phyloP scores from a whole-genome alignment of 2,797 vertebrate genomes.

The Caiman crocodilus region DNA sequence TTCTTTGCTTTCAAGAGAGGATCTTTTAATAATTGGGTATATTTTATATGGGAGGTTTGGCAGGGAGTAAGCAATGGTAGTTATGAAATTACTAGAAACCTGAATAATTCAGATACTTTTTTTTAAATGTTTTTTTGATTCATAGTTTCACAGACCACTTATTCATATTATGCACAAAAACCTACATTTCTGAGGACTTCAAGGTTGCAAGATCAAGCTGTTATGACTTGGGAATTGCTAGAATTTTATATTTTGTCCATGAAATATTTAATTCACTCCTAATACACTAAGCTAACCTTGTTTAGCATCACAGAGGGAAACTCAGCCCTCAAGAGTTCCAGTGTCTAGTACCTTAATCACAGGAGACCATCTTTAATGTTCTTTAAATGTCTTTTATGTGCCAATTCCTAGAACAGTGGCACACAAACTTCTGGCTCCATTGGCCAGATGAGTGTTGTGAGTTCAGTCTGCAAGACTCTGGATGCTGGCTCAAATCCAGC shows the following conservation, averaged over 20 bases:
- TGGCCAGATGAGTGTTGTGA: not conserved
- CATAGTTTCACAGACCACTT: too few relatives aligned
- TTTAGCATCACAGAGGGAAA: not conserved
- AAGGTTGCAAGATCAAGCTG: not conserved
- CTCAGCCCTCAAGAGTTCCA: not conserved
- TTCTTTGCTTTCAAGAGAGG: not conserved
- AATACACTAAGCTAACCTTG: not conserved
- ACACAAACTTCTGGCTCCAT: too few relatives aligned
- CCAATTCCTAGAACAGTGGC: too few relatives aligned
- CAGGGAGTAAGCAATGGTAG: not conserved
- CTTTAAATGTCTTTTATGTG: not conserved
- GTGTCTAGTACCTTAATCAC: not conserved
- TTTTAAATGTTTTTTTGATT: too few relatives aligned
- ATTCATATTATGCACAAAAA: not conserved
- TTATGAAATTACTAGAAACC: not conserved
- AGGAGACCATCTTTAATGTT: not conserved
- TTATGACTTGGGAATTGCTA: not conserved
- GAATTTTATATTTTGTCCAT: not conserved
- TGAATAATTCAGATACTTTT: not conserved
- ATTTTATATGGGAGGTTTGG: not conserved
- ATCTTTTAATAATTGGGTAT: not conserved
- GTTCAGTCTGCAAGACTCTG: not conserved
- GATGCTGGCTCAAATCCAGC: too few relatives aligned
- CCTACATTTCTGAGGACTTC: not conserved
- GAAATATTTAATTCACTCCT: not conserved